phyloP scores from a whole-genome alignment of 2,113 vertebrate species.

The Aldabrachelys gigantea region DNA sequence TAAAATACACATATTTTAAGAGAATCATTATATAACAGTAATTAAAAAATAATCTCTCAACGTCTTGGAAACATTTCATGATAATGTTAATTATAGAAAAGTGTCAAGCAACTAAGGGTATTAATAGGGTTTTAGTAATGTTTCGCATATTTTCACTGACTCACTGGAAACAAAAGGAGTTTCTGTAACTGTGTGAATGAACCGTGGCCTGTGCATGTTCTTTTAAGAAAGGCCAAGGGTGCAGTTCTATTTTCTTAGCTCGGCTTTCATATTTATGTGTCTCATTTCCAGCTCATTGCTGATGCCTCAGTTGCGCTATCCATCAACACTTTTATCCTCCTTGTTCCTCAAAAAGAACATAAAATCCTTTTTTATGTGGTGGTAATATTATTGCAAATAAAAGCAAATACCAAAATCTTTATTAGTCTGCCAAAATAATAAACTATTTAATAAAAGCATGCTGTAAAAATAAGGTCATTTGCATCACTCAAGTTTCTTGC shows the following conservation, averaged over 20 bases:
- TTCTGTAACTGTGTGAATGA: slow-evolving; percentile 90
- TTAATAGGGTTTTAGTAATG: slow-evolving; percentile 58
- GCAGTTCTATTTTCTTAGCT: slow-evolving; percentile 90
- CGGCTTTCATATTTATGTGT: slow-evolving; percentile 98
- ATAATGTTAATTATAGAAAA: slow-evolving; percentile 69
- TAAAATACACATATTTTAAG: slow-evolving; percentile 12
- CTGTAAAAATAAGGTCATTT: slow-evolving; percentile 93
- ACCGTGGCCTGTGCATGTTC: slow-evolving; percentile 88
- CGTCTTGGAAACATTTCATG: slow-evolving; percentile 61
- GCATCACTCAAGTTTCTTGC: slow-evolving; percentile 87
- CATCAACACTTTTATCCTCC: slow-evolving; percentile 97
- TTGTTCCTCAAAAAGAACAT: slow-evolving; percentile 93
- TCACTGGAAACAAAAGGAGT: slow-evolving; percentile 80
- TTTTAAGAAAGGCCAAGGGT: slow-evolving; percentile 98
- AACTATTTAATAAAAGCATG: slow-evolving; percentile 94
- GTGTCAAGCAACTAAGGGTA: slow-evolving; percentile 40
- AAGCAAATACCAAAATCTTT: slow-evolving; percentile 93
- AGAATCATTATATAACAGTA: background rate
- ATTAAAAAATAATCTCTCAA: slow-evolving; percentile 18
- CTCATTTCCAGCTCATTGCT: slow-evolving; percentile 97
- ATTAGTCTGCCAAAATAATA: slow-evolving; percentile 93
- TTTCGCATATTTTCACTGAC: slow-evolving; percentile 63
- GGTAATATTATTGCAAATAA: slow-evolving; percentile 93
- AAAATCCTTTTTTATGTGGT: slow-evolving; percentile 94
- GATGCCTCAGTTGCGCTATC: slow-evolving; percentile 92